Conservation (phyloP, 1,140 invertebrate genomes). For the Papilio aristodemus region DNA sequence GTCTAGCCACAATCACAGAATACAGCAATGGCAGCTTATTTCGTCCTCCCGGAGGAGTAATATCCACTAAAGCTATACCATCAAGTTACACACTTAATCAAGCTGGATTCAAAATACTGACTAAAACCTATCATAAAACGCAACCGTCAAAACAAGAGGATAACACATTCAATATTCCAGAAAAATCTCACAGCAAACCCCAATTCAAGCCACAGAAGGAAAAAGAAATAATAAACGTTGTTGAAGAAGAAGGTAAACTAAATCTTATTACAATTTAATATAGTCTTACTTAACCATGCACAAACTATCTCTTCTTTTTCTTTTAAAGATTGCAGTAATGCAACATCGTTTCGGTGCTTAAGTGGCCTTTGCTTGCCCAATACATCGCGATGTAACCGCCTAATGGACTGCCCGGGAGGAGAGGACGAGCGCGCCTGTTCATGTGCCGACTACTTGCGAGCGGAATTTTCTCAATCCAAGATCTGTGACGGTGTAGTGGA, state of each 20-base stretch:
- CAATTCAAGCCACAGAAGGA: constrained; percentile 55
- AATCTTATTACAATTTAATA: not conserved
- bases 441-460: constrained; percentile 87
- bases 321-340: constrained; percentile 78
- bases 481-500: constrained; percentile 91
- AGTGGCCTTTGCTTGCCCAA: constrained; percentile 85
- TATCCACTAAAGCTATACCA: constrained; percentile 82
- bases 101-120: constrained; percentile 84
- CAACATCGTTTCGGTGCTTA: constrained; percentile 80
- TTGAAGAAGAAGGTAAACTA: constrained; percentile 43
- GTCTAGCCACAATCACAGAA: constrained; percentile 76
- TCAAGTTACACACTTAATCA: constrained; percentile 81
- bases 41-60: constrained; percentile 72
- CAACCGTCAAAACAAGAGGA: constrained; percentile 73
- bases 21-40: constrained; percentile 76
- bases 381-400: constrained; percentile 86
- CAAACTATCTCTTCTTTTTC: constrained; percentile 37
- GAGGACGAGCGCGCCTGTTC: constrained; percentile 88
- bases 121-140: constrained; percentile 84
- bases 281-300: no score
- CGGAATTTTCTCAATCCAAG: constrained; percentile 86
- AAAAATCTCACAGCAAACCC: constrained; percentile 63
- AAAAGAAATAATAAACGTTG: constrained; percentile 50
- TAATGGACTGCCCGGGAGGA: constrained; percentile 86
- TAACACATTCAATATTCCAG: constrained; percentile 61